These are phyloP conservation scores for Brachionus rotundiformis DNA, from an alignment of 1,140 invertebrate species.

Conservation along the genomic window DNA sequence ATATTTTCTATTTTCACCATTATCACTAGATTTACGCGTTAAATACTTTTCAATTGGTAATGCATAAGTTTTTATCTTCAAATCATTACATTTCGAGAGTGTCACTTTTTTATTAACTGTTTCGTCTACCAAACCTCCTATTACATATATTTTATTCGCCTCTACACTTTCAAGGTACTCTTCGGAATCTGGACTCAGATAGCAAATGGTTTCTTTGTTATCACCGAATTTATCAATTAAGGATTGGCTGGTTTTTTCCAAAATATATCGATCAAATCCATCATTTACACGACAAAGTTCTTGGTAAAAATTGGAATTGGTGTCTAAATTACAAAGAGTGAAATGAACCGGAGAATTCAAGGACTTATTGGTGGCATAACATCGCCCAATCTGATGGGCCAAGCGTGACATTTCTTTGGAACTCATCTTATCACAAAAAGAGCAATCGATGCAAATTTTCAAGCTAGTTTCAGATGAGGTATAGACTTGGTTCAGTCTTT, in stretches of 20 bases:
- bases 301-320: slow-evolving; percentile 54
- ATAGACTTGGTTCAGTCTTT: slow-evolving; percentile 18
- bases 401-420: slow-evolving; percentile 55
- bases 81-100: slow-evolving; percentile 49
- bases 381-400: slow-evolving; percentile 56
- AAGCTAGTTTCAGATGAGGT: background rate
- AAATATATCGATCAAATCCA: slow-evolving; percentile 56
- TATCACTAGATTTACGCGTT: slow-evolving; percentile 51
- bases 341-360: slow-evolving; percentile 55
- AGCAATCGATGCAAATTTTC: slow-evolving; percentile 34
- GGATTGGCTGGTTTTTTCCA: slow-evolving; percentile 8
- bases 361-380: slow-evolving; percentile 56
- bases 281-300: slow-evolving; percentile 56
- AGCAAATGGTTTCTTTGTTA: slow-evolving; percentile 54
- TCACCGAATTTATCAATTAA: background rate
- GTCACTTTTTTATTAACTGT: slow-evolving; percentile 58
- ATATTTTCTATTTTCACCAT: slow-evolving; percentile 16
- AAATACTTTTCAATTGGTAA: slow-evolving; percentile 57
- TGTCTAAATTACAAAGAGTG: slow-evolving; percentile 55
- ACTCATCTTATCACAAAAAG: slow-evolving; percentile 36
- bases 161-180: slow-evolving; percentile 56
- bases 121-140: slow-evolving; percentile 64
- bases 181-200: slow-evolving; percentile 60
- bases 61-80: slow-evolving; percentile 53
- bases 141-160: slow-evolving; percentile 60